Evolutionary conservation across 2,113 vertebrate genomes (phyloP), one percentile per base, ranked within the genome.

Genomic region (Vimba vimba): DNA sequence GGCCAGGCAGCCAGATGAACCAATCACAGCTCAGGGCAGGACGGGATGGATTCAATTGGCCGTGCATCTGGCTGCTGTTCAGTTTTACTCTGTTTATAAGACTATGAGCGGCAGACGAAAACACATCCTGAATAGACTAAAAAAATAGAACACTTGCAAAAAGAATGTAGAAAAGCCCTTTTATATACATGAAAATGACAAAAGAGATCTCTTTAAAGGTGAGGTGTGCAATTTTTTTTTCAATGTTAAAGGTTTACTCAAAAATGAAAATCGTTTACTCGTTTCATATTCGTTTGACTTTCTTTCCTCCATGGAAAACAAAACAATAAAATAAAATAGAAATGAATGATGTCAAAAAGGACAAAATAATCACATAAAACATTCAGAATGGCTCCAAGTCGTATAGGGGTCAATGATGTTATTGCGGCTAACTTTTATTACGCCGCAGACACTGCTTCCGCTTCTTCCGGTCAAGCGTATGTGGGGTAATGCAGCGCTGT

Each of bases 11-110:
- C 36, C 30, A 2, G 9, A 6, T 25, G 66, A 66, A 27, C 88
- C 62, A 82, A 85, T 71, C 68, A 50, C 62, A 57, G 78, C 27
- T 71, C 62, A 82, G 77, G 69, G 76, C 11, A 79, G 62, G 77
- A 25, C 9, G 19, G 47, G 43, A 88, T n/a, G n/a, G 33, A 82
- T 74, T 74, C 25, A 76, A 86, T 73, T 89, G 86, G 84, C 68
- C 43, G 15, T 23, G 55, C 85, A 84, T 85, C 76, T 86, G 87
- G 69, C 64, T 88, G 60, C 66, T 55, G 60, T 71, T 86, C 69
- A 62, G 71, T 66, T 71, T 59, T 82, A 62, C 66, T 82, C 84
- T 89, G 86, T 78, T 84, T 6, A 68, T 19, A 71, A 39, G 68
- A 79, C 36, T 77, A 21, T 17, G 27, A 71, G 52, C 43, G 71